Conservation (phyloP, 2,797 vertebrate genomes). For the Tarsius wallacei region DNA sequence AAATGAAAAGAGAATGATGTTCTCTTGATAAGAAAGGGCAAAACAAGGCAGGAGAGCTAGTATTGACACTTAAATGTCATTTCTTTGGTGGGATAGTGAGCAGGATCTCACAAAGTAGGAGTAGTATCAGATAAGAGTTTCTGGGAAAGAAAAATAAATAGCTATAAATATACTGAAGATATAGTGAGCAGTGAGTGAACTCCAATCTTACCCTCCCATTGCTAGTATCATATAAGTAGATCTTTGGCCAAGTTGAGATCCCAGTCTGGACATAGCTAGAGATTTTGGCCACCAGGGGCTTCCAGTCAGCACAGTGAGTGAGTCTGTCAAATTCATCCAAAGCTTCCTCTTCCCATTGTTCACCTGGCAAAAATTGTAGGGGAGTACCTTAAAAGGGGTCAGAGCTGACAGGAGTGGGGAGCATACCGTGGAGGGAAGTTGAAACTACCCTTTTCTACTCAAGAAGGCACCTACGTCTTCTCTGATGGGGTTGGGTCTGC, state of each 20-base stretch:
- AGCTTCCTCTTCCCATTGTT: constrained; percentile 93
- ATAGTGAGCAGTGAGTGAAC: not conserved
- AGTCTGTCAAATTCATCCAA: constrained; percentile 94
- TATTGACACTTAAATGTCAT: not conserved
- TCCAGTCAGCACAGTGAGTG: constrained; percentile 94
- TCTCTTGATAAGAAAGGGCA: not conserved
- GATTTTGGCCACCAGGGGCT: constrained; percentile 94
- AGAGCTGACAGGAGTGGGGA: not conserved
- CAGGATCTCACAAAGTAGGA: not conserved
- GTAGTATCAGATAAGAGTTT: not conserved
- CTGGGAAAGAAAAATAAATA: not conserved
- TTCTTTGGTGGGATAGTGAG: not conserved
- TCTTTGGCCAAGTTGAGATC: constrained; percentile 92
- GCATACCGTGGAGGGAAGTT: not conserved
- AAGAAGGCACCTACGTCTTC: not conserved
- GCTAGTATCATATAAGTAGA: constrained; percentile 92
- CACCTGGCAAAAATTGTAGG: constrained; percentile 88
- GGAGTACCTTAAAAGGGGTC: not conserved
- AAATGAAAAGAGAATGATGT: not conserved
- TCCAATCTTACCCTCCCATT: constrained; percentile 89
- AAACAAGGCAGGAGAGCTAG: not conserved
- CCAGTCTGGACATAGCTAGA: constrained; percentile 94
- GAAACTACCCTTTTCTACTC: not conserved
- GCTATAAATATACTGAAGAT: not conserved
- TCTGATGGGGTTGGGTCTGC: not conserved